phyloP scores from a whole-genome alignment of 2,797 vertebrate species.

The Amniataba percoides region DNA sequence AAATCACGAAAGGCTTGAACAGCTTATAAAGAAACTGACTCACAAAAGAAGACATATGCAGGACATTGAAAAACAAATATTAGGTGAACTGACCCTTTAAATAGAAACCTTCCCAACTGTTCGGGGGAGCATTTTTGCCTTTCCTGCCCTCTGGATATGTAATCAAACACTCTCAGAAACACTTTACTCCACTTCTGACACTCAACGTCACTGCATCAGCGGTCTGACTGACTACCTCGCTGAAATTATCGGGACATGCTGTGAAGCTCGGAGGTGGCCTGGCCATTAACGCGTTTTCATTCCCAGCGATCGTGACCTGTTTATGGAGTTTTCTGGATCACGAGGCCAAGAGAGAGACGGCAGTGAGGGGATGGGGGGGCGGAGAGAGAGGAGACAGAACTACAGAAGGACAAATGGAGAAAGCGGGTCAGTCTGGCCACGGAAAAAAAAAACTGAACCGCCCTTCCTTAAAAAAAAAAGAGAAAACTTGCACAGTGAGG shows the following conservation, averaged over 20 bases:
- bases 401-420: constrained; percentile 53
- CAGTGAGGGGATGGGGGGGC: constrained; percentile 3
- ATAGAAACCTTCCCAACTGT: background rate
- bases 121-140: background rate
- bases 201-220: background rate
- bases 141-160: background rate
- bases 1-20: background rate
- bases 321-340: constrained; percentile 70
- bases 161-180: constrained; percentile 11
- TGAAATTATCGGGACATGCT: constrained; percentile 51
- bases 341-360: constrained; percentile 51
- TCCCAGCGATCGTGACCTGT: constrained; percentile 68
- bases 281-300: constrained; percentile 40
- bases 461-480: background rate
- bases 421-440: constrained; percentile 65
- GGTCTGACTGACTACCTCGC: constrained; percentile 29
- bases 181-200: background rate
- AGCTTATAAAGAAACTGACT: background rate
- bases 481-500: constrained; percentile 36
- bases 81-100: constrained; percentile 4
- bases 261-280: constrained; percentile 24
- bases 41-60: background rate
- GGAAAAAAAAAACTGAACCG: constrained; percentile 32
- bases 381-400: constrained; percentile 18
- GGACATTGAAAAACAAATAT: background rate